Conservation (phyloP, 1,140 invertebrate genomes). For the Zaprionus nigranus region DNA sequence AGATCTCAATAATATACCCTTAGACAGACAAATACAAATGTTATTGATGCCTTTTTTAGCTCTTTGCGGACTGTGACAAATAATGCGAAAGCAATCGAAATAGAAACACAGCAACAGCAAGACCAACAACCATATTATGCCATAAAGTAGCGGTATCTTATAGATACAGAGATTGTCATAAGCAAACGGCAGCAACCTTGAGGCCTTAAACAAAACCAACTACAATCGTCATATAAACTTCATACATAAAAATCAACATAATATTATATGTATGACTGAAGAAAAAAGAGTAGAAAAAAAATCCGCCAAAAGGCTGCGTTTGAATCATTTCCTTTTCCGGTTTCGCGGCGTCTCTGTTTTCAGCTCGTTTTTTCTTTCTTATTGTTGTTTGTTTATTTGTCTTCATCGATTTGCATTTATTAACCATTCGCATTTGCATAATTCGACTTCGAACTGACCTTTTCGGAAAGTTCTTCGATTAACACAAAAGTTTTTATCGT, state of each 20-base stretch:
- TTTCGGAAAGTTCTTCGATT: constrained; percentile 42
- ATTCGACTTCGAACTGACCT: constrained; percentile 63
- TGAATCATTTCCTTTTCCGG: constrained; percentile 80
- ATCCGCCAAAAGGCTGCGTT: constrained; percentile 41
- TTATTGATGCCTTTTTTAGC: constrained; percentile 14
- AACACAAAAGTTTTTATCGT: neutral
- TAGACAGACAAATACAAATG: constrained; percentile 4
- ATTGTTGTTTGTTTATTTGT: constrained; percentile 20
- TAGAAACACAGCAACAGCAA: neutral
- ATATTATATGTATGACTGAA: constrained; percentile 19
- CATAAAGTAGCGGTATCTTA: constrained; percentile 37
- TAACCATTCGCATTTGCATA: constrained; percentile 68
- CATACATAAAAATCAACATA: constrained; percentile 48
- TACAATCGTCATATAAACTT: constrained; percentile 25
- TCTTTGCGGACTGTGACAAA: constrained; percentile 26
- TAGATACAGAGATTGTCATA: constrained; percentile 20
- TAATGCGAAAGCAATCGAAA: constrained; percentile 34
- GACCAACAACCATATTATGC: constrained; percentile 1
- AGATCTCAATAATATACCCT: neutral
- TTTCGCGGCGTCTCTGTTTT: constrained; percentile 57
- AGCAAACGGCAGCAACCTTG: constrained; percentile 30
- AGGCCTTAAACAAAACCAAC: constrained; percentile 11
- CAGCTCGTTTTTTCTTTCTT: constrained; percentile 18
- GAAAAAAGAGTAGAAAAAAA: constrained; percentile 31
- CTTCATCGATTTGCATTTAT: constrained; percentile 63